These are phyloP conservation scores for Temnothorax nylanderi DNA, from an alignment of 1,140 invertebrate genomes.

Conservation along the genomic window DNA sequence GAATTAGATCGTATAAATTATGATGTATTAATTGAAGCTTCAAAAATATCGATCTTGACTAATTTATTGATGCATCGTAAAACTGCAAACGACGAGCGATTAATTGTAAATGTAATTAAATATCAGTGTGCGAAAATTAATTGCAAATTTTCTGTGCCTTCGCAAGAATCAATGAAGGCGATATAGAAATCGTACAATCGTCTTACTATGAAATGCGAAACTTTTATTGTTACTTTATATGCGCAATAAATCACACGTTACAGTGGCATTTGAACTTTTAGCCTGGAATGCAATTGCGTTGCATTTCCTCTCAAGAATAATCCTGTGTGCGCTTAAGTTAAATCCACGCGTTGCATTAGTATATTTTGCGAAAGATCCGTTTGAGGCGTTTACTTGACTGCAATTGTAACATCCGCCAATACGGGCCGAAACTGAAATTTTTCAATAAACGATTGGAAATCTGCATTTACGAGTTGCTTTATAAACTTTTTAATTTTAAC, in stretches of 20 bases:
- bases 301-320: neutral
- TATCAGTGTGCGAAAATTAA: neutral
- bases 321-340: neutral
- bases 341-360: neutral
- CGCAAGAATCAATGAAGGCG: neutral
- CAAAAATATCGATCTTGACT: too few species aligned
- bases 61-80: neutral
- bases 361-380: neutral
- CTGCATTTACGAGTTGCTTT: neutral
- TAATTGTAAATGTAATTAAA: neutral
- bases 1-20: neutral
- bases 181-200: neutral
- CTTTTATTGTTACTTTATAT: neutral
- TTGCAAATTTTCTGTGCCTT: neutral
- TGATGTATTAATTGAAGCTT: neutral
- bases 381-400: neutral
- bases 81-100: neutral
- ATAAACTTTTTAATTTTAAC: neutral
- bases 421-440: neutral
- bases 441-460: neutral
- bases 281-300: slow-evolving; percentile 1
- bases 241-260: neutral
- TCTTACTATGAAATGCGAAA: neutral
- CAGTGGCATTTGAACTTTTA: slow-evolving; percentile 16
- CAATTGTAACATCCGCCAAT: neutral